A percentile compares a stretch with the other conserved stretches of the same genome.
Conservation (phyloP, 2,797 vertebrate genomes). For the Hipposideros larvatus region DNA sequence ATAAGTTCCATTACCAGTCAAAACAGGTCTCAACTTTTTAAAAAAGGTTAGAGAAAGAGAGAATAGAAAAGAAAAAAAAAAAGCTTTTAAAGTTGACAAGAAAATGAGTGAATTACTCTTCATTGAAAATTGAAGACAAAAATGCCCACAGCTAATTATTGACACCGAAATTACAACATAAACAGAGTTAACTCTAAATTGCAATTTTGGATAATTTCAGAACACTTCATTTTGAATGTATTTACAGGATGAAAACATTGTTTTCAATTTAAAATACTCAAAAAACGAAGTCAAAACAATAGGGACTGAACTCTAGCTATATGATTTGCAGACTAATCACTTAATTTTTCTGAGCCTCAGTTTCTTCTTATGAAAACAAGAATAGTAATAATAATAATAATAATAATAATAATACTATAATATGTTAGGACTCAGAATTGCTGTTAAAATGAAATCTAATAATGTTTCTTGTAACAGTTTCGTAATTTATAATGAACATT, state of each 20-base stretch:
- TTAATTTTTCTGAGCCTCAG: background rate
- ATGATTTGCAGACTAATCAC: background rate
- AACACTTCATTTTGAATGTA: background rate
- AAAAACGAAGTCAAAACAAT: background rate
- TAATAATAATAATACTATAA: background rate
- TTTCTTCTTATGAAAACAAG: background rate
- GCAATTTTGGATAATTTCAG: background rate
- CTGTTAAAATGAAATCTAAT: constrained; percentile 13
- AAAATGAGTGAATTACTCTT: background rate
- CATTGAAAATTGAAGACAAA: background rate
- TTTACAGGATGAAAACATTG: background rate
- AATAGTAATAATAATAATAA: background rate
- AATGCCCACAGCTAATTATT: background rate
- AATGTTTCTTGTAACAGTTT: background rate
- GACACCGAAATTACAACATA: background rate
- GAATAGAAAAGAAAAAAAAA: background rate
- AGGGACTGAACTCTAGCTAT: background rate
- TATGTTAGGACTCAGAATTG: background rate
- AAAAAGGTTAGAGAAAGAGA: too few species aligned
- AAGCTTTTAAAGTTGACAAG: background rate
- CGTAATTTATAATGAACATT: background rate
- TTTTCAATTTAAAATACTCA: background rate
- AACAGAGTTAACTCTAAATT: background rate
- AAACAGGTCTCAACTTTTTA: background rate
- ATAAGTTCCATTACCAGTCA: background rate